Base-by-base conservation (phyloP, 2,888 invertebrate genomes). In the Drosophila paracracens region DNA sequence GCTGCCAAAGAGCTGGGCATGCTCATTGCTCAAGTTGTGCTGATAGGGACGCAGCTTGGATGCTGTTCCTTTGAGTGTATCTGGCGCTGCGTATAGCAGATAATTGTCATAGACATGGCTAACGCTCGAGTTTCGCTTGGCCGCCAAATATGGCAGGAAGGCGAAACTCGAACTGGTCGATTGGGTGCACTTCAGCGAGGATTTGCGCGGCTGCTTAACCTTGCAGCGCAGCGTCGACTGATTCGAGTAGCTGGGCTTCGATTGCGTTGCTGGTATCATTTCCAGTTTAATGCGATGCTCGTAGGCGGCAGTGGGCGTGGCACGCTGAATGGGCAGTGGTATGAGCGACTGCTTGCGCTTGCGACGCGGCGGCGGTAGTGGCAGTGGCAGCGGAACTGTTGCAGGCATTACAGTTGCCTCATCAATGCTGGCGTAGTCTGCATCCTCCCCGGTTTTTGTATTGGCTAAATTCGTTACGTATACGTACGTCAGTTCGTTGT, bases 401-500 rank as follows among this genome's bases (percentile, higher is more conserved):
- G 53, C 36, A n/a, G 66, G 52, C 52, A 13, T 43, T 31, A 40
- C 29, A 18, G 35, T 27, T n/a, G 77, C 48, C 60, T 86, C 88
- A 38, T 84, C 89, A 29, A 86, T 90, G 73, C 81, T 90, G 66
- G 76, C 82, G 64, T 86, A 89, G 48, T 82, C 81, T 16, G 74
- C 70, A 36, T 79, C 70, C 69, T 67, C 70, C 33, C 25, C 57
- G 84, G 67, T 85, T 85, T 85, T 79, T 80, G 74, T 83, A 82
- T 83, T 82, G 70, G 78, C 83, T 91, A 92, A 91, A 89, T 89
- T 90, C 89, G 86, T 91, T 90, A 92, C 92, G 91, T 90, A 93
- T 93, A 93, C 93, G 92, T 93, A 93, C 93, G 92, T 93, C 92
- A 90, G 89, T 83, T 86, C 86, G 88, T 89, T 85, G 86, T 89